Evolutionary conservation across 2,888 invertebrate species (phyloP).

Genomic region (Erebia aethiops): DNA sequence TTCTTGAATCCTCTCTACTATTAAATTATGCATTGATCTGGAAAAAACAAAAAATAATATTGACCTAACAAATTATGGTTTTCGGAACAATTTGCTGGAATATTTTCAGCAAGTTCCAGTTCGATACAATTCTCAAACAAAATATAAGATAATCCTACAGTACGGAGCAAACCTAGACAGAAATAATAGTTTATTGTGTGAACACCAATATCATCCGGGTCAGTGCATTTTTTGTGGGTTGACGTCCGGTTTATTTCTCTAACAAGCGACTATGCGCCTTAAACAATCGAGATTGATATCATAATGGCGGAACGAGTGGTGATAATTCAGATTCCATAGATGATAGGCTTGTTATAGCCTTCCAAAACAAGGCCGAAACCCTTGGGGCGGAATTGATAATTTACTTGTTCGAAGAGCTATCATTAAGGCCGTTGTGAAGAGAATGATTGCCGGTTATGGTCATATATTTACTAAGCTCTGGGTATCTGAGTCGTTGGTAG

Average conservation of each 20-base stretch:
- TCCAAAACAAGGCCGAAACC: constrained; percentile 71
- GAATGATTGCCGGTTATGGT: constrained; percentile 75
- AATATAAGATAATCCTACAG: background rate
- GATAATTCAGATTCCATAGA: constrained; percentile 56
- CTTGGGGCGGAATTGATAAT: constrained; percentile 81
- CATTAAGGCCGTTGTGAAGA: constrained; percentile 73
- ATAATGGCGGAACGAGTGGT: constrained; percentile 48
- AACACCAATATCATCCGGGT: constrained; percentile 25
- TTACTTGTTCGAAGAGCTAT: constrained; percentile 80
- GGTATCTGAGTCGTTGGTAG: constrained; percentile 63
- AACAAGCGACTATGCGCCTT: constrained; percentile 46
- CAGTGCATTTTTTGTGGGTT: constrained; percentile 26
- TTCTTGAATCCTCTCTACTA: too few species aligned
- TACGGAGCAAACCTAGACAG: background rate
- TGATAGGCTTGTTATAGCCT: constrained; percentile 73
- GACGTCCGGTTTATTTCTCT: constrained; percentile 23
- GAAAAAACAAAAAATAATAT: too few species aligned
- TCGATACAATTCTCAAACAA: too few species aligned
- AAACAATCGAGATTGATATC: constrained; percentile 47
- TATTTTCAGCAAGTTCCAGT: too few species aligned
- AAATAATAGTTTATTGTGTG: constrained; percentile 19
- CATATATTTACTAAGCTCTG: constrained; percentile 65
- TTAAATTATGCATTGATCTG: too few species aligned
- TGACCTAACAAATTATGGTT: too few species aligned
- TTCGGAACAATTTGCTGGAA: too few species aligned